Percentiles rank a stretch among this genome's conserved stretches.
Conservation (phyloP, 2,113 vertebrate genomes). For the Ceyx melanurus region DNA sequence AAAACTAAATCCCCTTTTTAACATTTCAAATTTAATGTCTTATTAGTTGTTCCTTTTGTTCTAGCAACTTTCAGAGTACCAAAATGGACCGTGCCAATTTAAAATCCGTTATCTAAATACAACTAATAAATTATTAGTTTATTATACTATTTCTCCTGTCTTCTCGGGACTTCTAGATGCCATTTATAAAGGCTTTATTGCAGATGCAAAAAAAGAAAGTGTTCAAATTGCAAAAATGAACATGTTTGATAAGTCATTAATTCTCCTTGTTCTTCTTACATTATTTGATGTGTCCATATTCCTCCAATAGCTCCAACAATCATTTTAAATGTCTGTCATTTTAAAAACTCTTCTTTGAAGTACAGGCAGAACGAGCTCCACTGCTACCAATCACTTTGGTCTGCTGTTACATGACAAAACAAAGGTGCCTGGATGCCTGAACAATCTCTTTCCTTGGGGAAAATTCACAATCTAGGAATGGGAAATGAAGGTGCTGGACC, state of each 20-base stretch:
- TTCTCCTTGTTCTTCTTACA: neutral
- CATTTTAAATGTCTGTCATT: no score
- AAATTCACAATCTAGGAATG: neutral
- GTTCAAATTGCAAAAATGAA: neutral
- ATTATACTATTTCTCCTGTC: constrained; percentile 10
- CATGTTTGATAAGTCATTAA: neutral
- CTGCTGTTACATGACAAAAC: neutral
- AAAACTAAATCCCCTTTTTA: neutral
- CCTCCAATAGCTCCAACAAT: neutral
- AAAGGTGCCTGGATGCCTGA: neutral
- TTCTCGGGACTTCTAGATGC: neutral
- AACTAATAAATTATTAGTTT: constrained; percentile 59
- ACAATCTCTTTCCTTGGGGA: neutral
- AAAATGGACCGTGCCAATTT: neutral
- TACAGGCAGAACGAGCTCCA: neutral
- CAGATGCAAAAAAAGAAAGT: constrained; percentile 5
- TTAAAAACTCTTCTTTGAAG: neutral
- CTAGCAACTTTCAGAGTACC: no score
- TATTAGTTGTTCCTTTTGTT: neutral
- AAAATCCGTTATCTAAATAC: constrained; percentile 24
- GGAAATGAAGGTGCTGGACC: neutral
- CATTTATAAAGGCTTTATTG: neutral
- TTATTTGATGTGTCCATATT: neutral
- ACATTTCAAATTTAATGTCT: neutral
- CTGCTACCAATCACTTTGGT: neutral